Base-by-base conservation (phyloP, 1,140 invertebrate genomes). In the Diuraphis noxia region DNA sequence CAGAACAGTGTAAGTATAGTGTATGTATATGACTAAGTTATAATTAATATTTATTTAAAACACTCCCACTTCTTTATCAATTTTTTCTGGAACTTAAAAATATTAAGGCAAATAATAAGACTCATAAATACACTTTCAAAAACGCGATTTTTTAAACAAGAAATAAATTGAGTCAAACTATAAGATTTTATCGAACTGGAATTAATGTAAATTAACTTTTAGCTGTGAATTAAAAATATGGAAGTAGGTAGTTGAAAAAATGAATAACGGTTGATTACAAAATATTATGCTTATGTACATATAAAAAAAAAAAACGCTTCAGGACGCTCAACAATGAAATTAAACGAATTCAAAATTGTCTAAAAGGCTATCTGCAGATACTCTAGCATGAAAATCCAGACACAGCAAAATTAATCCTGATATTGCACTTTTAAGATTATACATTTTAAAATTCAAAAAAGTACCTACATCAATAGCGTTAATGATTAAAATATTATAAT, bases 331-430 rank as follows among this genome's bases (percentile, higher is more conserved):
- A 72, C 56, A 72, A 72, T 72, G 56, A 72, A 72, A 30, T n/a
- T n/a, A 72, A 72, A 72, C n/a, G 56, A 72, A 72, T 72, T 72
- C n/a, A n/a, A 72, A 72, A 72, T 72, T 72, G n/a, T 72, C 56
- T 72, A 72, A n/a, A 72, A 72, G 56, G n/a, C n/a, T 72, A 72
- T 72, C 17, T 72, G n/a, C 56, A 72, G 56, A 72, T 72, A n/a
- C 56, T 72, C 56, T 72, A n/a, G 56, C n/a, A 13, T 72, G 17
- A 72, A 72, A 72, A 72, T 21, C n/a, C 56, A 72, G 56, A 72
- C 56, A n/a, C 56, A 17, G 56, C 30, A 72, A 72, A 72, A 72
- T 72, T 72, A 72, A 72, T 72, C 56, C 56, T 72, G 56, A 72
- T 30, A n/a, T 72, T 4, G n/a, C 56, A 72, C 56, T 72, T 72